Evolutionary conservation across 1,140 invertebrate species (phyloP), one percentile per base, ranked within the genome.

Genomic region (Uloborus diversus): DNA sequence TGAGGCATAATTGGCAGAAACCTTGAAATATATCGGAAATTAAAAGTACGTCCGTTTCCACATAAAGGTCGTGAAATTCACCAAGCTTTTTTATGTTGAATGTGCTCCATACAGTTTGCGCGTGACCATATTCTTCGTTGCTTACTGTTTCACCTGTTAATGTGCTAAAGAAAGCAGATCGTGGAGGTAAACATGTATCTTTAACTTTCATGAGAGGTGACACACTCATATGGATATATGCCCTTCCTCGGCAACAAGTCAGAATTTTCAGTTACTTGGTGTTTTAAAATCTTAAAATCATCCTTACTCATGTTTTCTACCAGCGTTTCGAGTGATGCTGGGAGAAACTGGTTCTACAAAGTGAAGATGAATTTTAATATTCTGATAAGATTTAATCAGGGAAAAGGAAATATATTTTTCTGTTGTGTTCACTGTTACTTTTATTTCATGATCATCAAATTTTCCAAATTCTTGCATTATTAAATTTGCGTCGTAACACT

Each of bases 11-110:
- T 27, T 75, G 59, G 76, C 84, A 65, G 80, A 85, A 85, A 68
- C 81, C 82, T 70, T 85, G 69, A 79, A 84, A 85, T 17, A 84
- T 53, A 53, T 83, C 81, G 20, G 82, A 61, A 47, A 85, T 42
- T 13, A 83, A 32, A 25, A 82, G 56, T 7, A 83, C n/a, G n/a
- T 84, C 83, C 3, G 2, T 57, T 20, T 33, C 57, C 27, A 57
- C 49, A 27, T 70, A 53, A 4, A 57, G 17, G 23, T 56, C 68
- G 17, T 70, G 68, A 47, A 57, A 85, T 35, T 85, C 68, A 4
- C 80, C 79, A 5, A 84, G 7, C 14, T 66, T 83, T 28, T 69
- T 49, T 2, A 73, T 71, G 1, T 76, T 83, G 59, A 85, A 85
- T 14, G 33, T 49, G 25, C 81, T 70, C 81, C 81, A 85, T 14